Conservation (phyloP, 2,113 vertebrate species). For the Caranx ignobilis region DNA sequence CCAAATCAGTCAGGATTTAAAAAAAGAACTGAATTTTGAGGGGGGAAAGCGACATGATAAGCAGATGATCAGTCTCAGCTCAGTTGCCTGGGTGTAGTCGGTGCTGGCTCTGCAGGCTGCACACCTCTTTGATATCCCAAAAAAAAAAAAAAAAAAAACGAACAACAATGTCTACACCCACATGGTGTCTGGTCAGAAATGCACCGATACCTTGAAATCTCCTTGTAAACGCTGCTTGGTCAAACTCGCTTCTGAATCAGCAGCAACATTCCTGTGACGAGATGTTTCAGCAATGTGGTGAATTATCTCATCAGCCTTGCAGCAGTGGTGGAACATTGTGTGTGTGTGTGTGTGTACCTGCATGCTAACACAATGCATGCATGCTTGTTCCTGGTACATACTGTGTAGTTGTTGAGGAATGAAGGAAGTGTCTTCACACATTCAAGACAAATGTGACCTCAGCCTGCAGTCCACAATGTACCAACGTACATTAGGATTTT, state of each 20-base stretch:
- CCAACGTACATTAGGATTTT: background rate
- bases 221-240: background rate
- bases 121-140: slow-evolving; percentile 24
- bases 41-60: background rate
- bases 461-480: background rate
- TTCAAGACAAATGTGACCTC: slow-evolving; percentile 9
- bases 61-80: slow-evolving; percentile 7
- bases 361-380: background rate
- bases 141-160: background rate
- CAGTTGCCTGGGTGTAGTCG: background rate
- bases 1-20: slow-evolving; percentile 15
- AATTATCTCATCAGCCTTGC: slow-evolving; percentile 40
- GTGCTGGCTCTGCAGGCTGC: slow-evolving; percentile 9
- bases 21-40: background rate
- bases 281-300: slow-evolving; percentile 46
- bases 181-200: slow-evolving; percentile 17
- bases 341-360: slow-evolving; percentile 6
- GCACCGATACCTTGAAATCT: slow-evolving; percentile 23
- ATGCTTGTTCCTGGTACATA: background rate
- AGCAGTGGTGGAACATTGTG: background rate
- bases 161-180: slow-evolving; percentile 19
- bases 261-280: slow-evolving; percentile 38
- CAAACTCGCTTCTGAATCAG: slow-evolving; percentile 30
- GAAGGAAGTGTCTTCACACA: background rate
- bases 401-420: background rate